Evolutionary conservation across 1,140 invertebrate species (phyloP).

Genomic region (Nixonia krombeini): DNA sequence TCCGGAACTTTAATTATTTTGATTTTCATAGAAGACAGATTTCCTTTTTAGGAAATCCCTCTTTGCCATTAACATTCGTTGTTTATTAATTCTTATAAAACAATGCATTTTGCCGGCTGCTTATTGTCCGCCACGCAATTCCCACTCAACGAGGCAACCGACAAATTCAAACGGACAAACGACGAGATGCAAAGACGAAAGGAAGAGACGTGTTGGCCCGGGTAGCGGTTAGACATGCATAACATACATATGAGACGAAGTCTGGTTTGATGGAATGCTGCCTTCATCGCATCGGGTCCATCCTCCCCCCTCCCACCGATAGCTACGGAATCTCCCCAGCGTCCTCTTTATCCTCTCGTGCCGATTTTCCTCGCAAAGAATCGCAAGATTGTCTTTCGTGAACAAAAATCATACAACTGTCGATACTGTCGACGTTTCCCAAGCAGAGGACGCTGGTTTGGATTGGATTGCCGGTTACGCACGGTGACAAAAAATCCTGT

Average conservation of each 20-base stretch:
- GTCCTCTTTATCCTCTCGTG: slow-evolving; percentile 26
- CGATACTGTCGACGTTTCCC: no score
- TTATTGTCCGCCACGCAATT: no score
- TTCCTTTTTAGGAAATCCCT: no score
- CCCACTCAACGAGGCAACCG: slow-evolving; percentile 20
- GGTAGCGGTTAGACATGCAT: slow-evolving; percentile 48
- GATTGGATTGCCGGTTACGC: no score
- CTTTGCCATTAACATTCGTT: no score
- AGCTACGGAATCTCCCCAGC: slow-evolving; percentile 24
- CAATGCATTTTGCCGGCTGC: no score
- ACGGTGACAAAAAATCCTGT: no score
- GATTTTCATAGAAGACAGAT: no score
- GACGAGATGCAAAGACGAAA: slow-evolving; percentile 31
- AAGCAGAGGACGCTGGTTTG: no score
- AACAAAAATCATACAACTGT: no score
- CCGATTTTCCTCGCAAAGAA: slow-evolving; percentile 33
- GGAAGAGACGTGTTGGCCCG: slow-evolving; percentile 41
- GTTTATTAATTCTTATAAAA: no score
- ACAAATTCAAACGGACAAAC: slow-evolving; percentile 43
- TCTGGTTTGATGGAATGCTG: slow-evolving; percentile 63
- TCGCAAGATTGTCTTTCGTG: slow-evolving; percentile 23
- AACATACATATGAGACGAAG: slow-evolving; percentile 58
- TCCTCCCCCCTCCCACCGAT: background rate
- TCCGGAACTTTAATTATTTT: no score
- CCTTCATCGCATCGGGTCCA: slow-evolving; percentile 40